phyloP scores from a whole-genome alignment of 2,113 vertebrate genomes.

The Lophochroa leadbeateri region DNA sequence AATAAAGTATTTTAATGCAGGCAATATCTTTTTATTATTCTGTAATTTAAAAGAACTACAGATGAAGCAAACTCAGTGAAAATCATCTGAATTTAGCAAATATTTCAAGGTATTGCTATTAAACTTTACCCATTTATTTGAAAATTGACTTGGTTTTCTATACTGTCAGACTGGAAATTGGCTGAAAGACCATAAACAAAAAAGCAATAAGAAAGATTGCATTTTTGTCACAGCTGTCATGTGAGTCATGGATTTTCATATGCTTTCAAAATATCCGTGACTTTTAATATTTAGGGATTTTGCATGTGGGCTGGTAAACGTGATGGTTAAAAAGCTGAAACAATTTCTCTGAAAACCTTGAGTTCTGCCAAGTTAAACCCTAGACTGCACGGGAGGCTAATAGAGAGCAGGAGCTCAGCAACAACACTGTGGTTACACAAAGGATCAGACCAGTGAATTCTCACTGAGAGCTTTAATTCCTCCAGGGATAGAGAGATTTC shows the following conservation, averaged over 20 bases:
- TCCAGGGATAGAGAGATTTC: slow-evolving; percentile 44
- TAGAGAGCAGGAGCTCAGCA: slow-evolving; percentile 60
- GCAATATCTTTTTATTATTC: not conserved
- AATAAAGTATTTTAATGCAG: not conserved
- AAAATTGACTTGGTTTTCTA: not conserved
- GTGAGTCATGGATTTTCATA: slow-evolving; percentile 20
- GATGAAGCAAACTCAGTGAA: not conserved
- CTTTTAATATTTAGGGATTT: slow-evolving; percentile 60
- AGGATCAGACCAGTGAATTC: slow-evolving; percentile 47
- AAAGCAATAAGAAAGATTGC: not conserved
- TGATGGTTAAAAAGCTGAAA: slow-evolving; percentile 59
- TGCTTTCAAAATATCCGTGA: slow-evolving; percentile 50
- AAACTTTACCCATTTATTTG: not conserved
- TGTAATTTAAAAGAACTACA: not conserved
- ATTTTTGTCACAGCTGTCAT: slow-evolving; percentile 55
- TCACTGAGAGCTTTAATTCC: slow-evolving; percentile 56
- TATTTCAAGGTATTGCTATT: not conserved
- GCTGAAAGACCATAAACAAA: slow-evolving; percentile 1
- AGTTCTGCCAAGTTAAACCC: slow-evolving; percentile 65
- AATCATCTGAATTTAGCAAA: not conserved
- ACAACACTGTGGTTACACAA: slow-evolving; percentile 63
- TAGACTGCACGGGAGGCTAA: slow-evolving; percentile 53
- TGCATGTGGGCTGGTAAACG: slow-evolving; percentile 54
- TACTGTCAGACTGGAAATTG: not conserved
- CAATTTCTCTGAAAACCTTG: slow-evolving; percentile 60